Percentiles rank a stretch among this genome's conserved stretches.
Evolutionary conservation across 1,140 invertebrate genomes (phyloP).

Genomic region (Aradophagus sp.): DNA sequence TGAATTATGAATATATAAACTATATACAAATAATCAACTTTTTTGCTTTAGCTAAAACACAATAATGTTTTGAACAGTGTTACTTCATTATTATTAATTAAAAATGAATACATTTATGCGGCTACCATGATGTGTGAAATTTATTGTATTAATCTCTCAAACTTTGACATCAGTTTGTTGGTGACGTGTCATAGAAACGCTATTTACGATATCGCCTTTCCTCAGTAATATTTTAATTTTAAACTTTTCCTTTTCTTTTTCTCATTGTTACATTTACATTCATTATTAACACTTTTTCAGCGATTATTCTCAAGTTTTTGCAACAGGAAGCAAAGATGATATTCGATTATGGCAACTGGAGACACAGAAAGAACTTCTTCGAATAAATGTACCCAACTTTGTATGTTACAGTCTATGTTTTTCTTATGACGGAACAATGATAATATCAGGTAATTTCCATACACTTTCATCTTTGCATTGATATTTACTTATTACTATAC

Average conservation of each 20-base stretch:
- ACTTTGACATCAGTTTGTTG: slow-evolving; percentile 82
- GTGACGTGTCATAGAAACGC: slow-evolving; percentile 87
- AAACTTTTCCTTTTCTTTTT: background rate
- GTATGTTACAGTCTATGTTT: slow-evolving; percentile 86
- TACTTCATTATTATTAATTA: slow-evolving; percentile 79
- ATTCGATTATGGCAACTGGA: slow-evolving; percentile 88
- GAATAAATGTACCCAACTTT: slow-evolving; percentile 90
- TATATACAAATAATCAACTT: slow-evolving; percentile 6
- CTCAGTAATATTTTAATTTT: slow-evolving; percentile 78
- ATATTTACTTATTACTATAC: too few species aligned
- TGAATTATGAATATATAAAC: background rate
- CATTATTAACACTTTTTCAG: slow-evolving; percentile 71
- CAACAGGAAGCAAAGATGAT: slow-evolving; percentile 87
- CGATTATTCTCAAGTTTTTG: slow-evolving; percentile 87
- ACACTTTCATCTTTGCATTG: too few species aligned
- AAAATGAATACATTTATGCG: slow-evolving; percentile 78
- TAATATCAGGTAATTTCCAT: slow-evolving; percentile 79
- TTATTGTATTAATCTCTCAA: slow-evolving; percentile 83
- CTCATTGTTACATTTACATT: slow-evolving; percentile 4
- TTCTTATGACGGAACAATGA: slow-evolving; percentile 84
- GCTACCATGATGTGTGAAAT: slow-evolving; percentile 88
- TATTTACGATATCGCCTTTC: slow-evolving; percentile 89
- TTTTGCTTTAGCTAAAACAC: slow-evolving; percentile 71
- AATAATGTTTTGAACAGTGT: slow-evolving; percentile 78
- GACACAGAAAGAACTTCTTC: slow-evolving; percentile 84